These are phyloP conservation scores for Branchinecta sandiegonensis DNA, from an alignment of 2,888 invertebrate species.

Conservation along the genomic window DNA sequence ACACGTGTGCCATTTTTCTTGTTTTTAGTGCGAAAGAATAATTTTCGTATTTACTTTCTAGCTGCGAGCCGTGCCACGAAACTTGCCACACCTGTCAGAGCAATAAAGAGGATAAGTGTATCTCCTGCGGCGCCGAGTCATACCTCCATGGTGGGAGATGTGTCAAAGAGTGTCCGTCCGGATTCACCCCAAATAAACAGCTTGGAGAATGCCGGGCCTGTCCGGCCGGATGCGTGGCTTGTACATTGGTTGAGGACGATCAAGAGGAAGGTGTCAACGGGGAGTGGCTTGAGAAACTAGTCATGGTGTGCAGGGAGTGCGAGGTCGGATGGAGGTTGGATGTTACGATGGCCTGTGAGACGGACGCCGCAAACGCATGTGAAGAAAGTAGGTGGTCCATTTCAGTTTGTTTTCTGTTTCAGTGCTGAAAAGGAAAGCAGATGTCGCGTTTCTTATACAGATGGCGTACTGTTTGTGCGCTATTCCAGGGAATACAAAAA, in stretches of 20 bases:
- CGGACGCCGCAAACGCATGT: background rate
- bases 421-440: no score
- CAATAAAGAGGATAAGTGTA: background rate
- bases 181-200: background rate
- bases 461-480: no score
- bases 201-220: conserved; percentile 10
- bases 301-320: conserved; percentile 7
- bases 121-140: background rate
- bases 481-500: no score
- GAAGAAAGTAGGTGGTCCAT: background rate
- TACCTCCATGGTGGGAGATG: background rate
- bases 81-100: background rate
- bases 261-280: background rate
- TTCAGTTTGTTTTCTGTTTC: no score
- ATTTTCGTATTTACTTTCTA: background rate
- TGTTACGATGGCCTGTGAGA: background rate
- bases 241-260: background rate
- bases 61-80: background rate
- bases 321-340: conserved; percentile 5
- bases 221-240: background rate
- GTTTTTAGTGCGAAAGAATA: no score
- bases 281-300: background rate
- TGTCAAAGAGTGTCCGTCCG: background rate
- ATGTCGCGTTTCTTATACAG: no score
- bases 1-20: no score